Base-by-base conservation (phyloP, 2,888 invertebrate genomes). In the Diarsia rubi region DNA sequence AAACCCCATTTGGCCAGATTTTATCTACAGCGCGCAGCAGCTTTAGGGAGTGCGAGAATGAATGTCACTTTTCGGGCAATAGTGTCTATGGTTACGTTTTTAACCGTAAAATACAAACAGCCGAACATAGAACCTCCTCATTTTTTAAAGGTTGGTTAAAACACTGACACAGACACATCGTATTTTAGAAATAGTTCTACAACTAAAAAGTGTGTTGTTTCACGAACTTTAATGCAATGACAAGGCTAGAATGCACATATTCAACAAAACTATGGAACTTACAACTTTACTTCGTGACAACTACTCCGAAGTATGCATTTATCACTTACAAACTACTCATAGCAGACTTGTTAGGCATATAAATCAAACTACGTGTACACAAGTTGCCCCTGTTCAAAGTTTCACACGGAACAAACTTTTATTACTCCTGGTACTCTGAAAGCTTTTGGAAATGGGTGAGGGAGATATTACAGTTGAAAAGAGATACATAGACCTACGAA, bases 401-500 rank as follows among this genome's bases (percentile, higher is more conserved):
- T 74, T 66, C 8, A 21, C 19, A 8, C n/a, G 19, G 14, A 45
- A 62, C 16, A 65, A 82, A 79, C 45, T 79, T 82, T 75, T 68
- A 52, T 27, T 73, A 59, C 83, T 81, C 85, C 85, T 83, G 69
- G 86, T 86, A 81, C 4, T 42, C 24, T 74, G 82, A 87, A 87
- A 85, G 81, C 85, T 82, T 76, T 76, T 72, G 54, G 31, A 74
- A 64, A 47, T 75, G 45, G 42, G 69, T 64, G 83, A 83, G 62
- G 85, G 86, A 85, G 85, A 89, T 24, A 64, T 47, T 11, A 45
- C 5, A 42, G 75, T 54, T 24, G 72, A 86, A 94, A 83, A 89
- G 89, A 86, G 92, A 93, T 72, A 83, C 57, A 82, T 66, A 54
- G 5, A 21, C 70, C 72, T 44, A 59, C 8, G 45, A 73, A 72